Evolutionary conservation across 2,797 vertebrate genomes (phyloP), one percentile per base, ranked within the genome.

Genomic region (Garrulus glandarius): DNA sequence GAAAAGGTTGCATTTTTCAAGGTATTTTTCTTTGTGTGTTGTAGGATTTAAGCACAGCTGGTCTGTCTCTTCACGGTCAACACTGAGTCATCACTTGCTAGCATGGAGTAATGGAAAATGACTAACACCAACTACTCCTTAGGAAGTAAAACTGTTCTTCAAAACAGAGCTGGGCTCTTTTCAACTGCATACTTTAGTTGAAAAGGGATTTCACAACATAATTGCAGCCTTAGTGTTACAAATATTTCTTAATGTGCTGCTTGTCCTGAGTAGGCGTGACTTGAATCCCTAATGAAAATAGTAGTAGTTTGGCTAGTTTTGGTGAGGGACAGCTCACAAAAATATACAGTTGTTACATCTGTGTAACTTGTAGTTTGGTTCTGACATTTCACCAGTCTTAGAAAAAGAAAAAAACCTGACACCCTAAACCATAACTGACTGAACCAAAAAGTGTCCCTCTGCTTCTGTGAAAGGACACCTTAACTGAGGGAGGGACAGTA

Each of bases 261-360:
- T 72, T 76, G 64, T 88, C 55, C 7, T 39, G 1, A 11, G 9
- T 12, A 18, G 12, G 10, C 74, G 60, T 78, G 37, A 47, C 20
- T 53, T 10, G 2, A 52, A 15, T 81, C 15, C 22, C 21, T 49
- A 30, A 59, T n/a, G 23, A 67, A 83, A 70, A 11, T 34, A 53
- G 26, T 5, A 5, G 3, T 36, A 47, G 21, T 26, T 71, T 24
- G 43, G 27, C 46, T 87, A 56, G 21, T 70, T 87, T 75, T 36
- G 59, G 26, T 81, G 75, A 72, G 34, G 15, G 29, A 63, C n/a
- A 60, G 50, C n/a, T 82, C 15, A 32, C 26, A 47, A 36, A 53
- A 50, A 30, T 18, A 41, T 0, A 22, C 5, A 12, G 2, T 30
- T 3, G 1, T 34, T 57, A 26, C 6, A 52, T 34, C 10, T 43